A percentile compares a stretch with the other conserved stretches of the same genome.
Evolutionary conservation across 2,113 vertebrate genomes (phyloP).

Genomic region (Salvelinus alpinus): DNA sequence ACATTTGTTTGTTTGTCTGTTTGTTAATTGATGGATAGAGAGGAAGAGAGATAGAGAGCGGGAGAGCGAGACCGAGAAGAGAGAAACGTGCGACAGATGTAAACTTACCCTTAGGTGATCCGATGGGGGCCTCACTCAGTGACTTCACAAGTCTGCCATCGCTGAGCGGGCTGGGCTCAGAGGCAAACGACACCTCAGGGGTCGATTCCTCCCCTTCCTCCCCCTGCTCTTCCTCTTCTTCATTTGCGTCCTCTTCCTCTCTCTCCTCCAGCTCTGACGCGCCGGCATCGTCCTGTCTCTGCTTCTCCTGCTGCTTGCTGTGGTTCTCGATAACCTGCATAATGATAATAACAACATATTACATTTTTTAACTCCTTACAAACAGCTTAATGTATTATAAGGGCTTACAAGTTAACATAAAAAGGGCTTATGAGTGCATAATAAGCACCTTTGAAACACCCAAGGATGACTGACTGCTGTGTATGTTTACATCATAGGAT

Average conservation of each 20-base stretch:
- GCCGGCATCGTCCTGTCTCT: slow-evolving; percentile 64
- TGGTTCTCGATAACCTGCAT: slow-evolving; percentile 86
- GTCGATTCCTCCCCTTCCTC: slow-evolving; percentile 53
- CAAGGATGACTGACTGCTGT: background rate
- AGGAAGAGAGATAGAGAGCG: background rate
- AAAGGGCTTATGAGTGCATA: background rate
- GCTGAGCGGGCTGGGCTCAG: slow-evolving; percentile 50
- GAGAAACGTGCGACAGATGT: background rate
- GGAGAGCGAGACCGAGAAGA: slow-evolving; percentile 1
- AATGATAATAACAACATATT: background rate
- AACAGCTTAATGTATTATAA: background rate
- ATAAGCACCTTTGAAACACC: background rate
- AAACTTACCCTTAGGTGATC: slow-evolving; percentile 74
- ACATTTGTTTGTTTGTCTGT: too few species aligned
- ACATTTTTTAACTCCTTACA: background rate
- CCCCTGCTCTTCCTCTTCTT: slow-evolving; percentile 47
- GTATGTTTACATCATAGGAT: background rate
- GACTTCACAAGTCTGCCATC: slow-evolving; percentile 91
- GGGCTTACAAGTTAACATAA: too few species aligned
- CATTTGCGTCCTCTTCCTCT: slow-evolving; percentile 11
- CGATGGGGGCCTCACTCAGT: slow-evolving; percentile 86
- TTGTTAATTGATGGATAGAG: background rate
- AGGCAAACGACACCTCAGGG: slow-evolving; percentile 61
- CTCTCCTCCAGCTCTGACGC: slow-evolving; percentile 12
- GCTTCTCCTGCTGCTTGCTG: slow-evolving; percentile 86